Base-by-base conservation (phyloP, 2,888 invertebrate species). In the Noctua fimbriata region DNA sequence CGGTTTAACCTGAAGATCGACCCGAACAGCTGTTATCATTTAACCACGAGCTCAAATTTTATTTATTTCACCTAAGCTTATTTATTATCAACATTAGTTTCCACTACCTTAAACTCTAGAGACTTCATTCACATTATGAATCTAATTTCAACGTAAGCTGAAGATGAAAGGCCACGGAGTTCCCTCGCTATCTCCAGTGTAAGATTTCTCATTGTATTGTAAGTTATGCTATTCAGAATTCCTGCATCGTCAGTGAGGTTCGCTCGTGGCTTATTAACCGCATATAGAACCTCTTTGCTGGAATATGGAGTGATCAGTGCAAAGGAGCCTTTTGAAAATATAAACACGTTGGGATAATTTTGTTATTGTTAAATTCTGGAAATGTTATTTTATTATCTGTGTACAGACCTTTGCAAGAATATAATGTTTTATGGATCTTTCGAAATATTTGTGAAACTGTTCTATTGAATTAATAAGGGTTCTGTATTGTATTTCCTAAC, bases 201-300 rank as follows among this genome's bases (percentile, higher is more conserved):
- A 87, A 84, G 77, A 80, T 76, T 52, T 75, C 85, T 81, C 66
- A 86, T 87, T 86, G 85, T 86, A 81, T 87, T 80, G 78, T 73
- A 58, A 72, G 78, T 80, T 65, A 87, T 70, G 69, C 70, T 69
- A 75, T 73, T 81, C 78, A 87, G 74, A 73, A 79, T 75, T 86
- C 69, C 63, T 82, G 85, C 86, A 77, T 55, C 82, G 86, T 83
- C 83, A 81, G 81, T 14, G 60, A 66, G 41, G 47, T 65, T 81
- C 16, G 16, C 69, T 70, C 32, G 28, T 32, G 72, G 76, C 73
- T 85, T 82, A 82, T 76, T 85, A 81, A 73, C 55, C 28, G 28
- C 21, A 67, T 32, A 32, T 70, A 70, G 12, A 32, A 65, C 16
- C 28, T 49, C 70, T 83, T 78, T 77, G 55, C 14, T 32, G 32